phyloP scores from a whole-genome alignment of 1,140 invertebrate species.

The Brachystomella parvula region DNA sequence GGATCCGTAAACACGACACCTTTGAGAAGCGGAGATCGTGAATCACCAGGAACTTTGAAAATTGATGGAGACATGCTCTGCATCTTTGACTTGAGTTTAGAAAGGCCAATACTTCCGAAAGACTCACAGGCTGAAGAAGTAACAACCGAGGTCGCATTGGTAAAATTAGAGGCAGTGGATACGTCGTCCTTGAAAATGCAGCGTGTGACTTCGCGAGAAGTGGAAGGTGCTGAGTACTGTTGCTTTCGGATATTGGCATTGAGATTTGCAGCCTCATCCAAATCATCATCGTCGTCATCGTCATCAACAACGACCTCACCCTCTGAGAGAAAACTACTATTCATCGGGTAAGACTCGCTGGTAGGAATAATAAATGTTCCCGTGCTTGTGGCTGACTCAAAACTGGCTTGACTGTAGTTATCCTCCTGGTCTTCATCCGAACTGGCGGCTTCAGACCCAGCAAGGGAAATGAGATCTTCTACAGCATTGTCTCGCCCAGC shows the following conservation, averaged over 20 bases:
- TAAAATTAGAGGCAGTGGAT: not conserved
- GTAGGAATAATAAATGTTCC: constrained; percentile 7
- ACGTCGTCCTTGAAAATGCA: not conserved
- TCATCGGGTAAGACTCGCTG: not conserved
- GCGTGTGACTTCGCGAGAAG: not conserved
- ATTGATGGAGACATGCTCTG: constrained; percentile 22
- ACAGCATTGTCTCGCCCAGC: not conserved
- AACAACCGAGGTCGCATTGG: not conserved
- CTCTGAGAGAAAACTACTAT: not conserved
- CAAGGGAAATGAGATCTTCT: not conserved
- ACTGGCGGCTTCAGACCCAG: not conserved
- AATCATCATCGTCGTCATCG: constrained; percentile 6
- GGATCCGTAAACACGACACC: constrained; percentile 29
- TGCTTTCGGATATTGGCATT: not conserved
- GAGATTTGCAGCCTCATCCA: not conserved
- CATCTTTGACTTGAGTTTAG: constrained; percentile 31
- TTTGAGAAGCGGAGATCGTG: constrained; percentile 31
- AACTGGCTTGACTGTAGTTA: constrained; percentile 7
- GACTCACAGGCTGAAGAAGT: not conserved
- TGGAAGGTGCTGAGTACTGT: not conserved
- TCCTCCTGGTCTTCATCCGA: constrained; percentile 6
- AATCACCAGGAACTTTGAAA: constrained; percentile 23
- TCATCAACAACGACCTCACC: constrained; percentile 4
- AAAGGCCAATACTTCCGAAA: constrained; percentile 18
- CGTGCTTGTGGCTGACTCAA: constrained; percentile 16